These are phyloP conservation scores for Parochlus steinenii DNA, from an alignment of 2,888 invertebrate genomes.

Conservation along the genomic window DNA sequence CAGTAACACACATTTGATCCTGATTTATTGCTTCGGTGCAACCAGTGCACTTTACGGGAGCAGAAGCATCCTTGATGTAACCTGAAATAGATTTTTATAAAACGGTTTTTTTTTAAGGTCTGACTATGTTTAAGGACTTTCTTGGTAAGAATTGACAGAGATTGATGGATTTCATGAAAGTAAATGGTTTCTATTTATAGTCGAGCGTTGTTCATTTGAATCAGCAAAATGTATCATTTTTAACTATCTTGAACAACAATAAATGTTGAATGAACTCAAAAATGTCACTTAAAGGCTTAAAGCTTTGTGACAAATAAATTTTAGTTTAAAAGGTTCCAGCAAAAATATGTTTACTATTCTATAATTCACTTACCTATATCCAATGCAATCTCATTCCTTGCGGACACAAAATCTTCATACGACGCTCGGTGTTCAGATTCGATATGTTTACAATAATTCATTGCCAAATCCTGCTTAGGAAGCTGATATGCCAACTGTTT, in stretches of 20 bases:
- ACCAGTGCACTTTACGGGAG: conserved; percentile 54
- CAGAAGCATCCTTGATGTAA: conserved; percentile 43
- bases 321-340: conserved; percentile 6
- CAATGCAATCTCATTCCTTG: conserved; percentile 86
- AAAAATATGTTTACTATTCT: no score
- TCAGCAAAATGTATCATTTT: background rate
- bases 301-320: background rate
- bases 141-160: no score
- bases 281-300: background rate
- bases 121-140: no score
- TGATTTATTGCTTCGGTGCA: conserved; percentile 65
- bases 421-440: conserved; percentile 59
- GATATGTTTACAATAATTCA: conserved; percentile 76
- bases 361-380: conserved; percentile 58
- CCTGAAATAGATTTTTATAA: conserved; percentile 30
- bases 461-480: conserved; percentile 85
- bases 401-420: conserved; percentile 87
- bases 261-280: background rate
- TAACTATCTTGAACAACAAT: background rate
- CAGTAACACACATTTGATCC: conserved; percentile 70
- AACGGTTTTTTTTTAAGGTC: no score
- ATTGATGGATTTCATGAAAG: no score
- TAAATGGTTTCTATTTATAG: no score
- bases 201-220: no score
- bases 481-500: conserved; percentile 74